A percentile compares a stretch with the other conserved stretches of the same genome.
Conservation (phyloP, 2,888 invertebrate species). For the Ichneumon xanthorius region DNA sequence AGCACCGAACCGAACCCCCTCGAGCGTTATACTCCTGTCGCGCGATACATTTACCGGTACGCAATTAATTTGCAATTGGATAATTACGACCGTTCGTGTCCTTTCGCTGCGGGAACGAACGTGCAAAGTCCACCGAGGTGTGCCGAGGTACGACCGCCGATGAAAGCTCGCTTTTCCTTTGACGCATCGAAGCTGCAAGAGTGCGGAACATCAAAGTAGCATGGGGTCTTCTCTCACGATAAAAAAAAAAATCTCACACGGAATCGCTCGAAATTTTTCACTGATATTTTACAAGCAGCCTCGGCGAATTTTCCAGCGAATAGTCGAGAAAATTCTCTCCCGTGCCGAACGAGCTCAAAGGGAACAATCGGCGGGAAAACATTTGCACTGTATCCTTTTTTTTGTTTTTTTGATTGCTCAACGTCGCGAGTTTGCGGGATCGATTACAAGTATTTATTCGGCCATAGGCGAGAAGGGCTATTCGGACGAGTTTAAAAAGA, state of each 20-base stretch:
- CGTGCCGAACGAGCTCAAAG: too few relatives aligned
- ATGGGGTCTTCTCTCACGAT: not conserved
- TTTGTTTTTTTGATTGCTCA: not conserved
- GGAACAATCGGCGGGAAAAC: too few relatives aligned
- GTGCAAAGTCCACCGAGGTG: not conserved
- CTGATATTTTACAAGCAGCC: not conserved
- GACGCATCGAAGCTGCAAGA: not conserved
- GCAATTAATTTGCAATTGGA: constrained; percentile 43
- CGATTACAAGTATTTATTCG: not conserved
- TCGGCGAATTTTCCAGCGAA: not conserved
- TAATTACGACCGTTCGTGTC: constrained; percentile 25
- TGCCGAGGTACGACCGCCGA: not conserved
- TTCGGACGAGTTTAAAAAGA: not conserved
- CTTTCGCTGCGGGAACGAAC: constrained; percentile 11
- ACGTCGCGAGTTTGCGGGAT: constrained; percentile 4
- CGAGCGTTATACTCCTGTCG: constrained; percentile 1
- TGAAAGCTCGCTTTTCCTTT: constrained; percentile 14
- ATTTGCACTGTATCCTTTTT: not conserved
- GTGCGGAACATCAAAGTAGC: not conserved
- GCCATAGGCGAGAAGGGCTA: not conserved
- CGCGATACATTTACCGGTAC: not conserved
- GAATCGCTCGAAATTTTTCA: not conserved
- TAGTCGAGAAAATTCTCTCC: not conserved
- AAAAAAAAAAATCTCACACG: not conserved
- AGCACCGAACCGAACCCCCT: not conserved